phyloP scores from a whole-genome alignment of 2,797 vertebrate species.

The Artibeus jamaicensis region DNA sequence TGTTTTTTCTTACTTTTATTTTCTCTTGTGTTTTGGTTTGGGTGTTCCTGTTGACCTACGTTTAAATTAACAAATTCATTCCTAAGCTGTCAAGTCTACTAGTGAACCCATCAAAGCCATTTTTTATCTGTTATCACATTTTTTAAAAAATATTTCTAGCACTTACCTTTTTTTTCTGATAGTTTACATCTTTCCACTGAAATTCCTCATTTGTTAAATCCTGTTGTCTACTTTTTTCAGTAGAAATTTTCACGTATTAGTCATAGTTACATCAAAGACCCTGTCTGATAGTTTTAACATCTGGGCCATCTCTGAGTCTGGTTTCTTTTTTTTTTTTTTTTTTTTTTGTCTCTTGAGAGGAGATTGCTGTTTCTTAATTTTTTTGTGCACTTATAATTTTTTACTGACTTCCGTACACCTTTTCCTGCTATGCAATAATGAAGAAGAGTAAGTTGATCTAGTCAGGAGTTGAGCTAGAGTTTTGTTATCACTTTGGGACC shows the following conservation, averaged over 20 bases:
- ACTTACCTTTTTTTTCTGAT: not conserved
- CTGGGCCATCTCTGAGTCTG: not conserved
- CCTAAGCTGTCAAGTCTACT: not conserved
- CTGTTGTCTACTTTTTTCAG: not conserved
- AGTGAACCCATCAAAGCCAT: not conserved
- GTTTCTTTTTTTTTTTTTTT: too few species aligned
- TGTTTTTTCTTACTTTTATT: not conserved
- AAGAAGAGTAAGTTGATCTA: not conserved
- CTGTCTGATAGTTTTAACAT: not conserved
- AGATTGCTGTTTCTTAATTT: not conserved
- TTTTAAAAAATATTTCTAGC: not conserved
- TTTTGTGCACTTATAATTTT: not conserved
- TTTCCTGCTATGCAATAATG: not conserved
- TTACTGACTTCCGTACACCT: not conserved
- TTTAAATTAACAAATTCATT: not conserved
- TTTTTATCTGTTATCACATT: not conserved
- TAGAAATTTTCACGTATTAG: not conserved
- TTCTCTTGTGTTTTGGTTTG: not conserved
- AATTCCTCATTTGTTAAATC: not conserved
- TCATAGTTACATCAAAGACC: not conserved
- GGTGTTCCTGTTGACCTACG: not conserved
- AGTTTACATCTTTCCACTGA: not conserved
- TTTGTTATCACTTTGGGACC: not conserved
- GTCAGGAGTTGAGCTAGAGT: not conserved
- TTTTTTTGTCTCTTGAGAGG: not conserved